These are phyloP conservation scores for Microchrysa polita DNA, from an alignment of 2,888 invertebrate species.

Conservation along the genomic window DNA sequence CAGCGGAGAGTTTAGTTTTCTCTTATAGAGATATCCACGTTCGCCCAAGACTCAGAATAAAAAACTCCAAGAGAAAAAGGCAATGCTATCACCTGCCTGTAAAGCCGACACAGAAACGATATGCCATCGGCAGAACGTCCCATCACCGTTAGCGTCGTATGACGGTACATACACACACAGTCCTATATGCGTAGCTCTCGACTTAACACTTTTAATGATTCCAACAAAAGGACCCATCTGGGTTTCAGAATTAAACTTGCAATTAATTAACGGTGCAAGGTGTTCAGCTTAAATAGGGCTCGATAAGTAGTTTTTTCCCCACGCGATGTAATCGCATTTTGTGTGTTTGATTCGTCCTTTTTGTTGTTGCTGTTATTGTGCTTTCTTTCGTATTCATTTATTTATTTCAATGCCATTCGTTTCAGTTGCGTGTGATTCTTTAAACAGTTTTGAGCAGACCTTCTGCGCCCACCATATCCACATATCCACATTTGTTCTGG, in stretches of 20 bases:
- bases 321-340: not conserved
- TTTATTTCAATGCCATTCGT: no score
- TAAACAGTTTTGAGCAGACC: no score
- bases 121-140: not conserved
- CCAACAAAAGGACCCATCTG: not conserved
- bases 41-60: not conserved
- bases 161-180: not conserved
- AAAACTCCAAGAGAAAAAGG: no score
- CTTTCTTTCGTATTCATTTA: not conserved
- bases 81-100: no score
- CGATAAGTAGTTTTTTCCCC: not conserved
- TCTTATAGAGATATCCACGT: not conserved
- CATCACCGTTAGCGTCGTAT: not conserved
- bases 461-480: no score
- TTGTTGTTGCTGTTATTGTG: not conserved
- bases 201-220: constrained; percentile 2
- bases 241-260: not conserved
- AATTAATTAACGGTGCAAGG: constrained; percentile 9
- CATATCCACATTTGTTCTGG: no score
- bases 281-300: constrained; percentile 7
- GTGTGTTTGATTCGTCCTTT: not conserved
- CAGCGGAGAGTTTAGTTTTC: not conserved
- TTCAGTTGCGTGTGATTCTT: no score
- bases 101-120: no score
- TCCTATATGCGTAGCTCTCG: no score